Conservation (phyloP, 2,113 vertebrate species). For the Petaurus breviceps region DNA sequence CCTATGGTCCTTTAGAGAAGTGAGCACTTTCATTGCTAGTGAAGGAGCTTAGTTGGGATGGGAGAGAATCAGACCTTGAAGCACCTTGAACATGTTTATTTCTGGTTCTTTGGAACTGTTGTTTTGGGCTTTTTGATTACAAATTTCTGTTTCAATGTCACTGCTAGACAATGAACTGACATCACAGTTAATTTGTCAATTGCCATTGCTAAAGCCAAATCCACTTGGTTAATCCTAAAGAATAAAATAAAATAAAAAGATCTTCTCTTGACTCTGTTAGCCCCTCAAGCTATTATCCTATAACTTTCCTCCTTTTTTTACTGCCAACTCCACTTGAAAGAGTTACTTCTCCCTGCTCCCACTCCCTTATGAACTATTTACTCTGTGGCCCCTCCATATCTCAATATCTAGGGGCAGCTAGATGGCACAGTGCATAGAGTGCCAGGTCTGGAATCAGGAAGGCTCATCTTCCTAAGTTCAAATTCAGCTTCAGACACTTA, state of each 20-base stretch:
- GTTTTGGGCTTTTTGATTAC: neutral
- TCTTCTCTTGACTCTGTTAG: neutral
- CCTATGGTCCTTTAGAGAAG: neutral
- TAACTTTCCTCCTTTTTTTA: neutral
- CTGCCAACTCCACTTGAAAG: neutral
- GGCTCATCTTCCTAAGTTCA: neutral
- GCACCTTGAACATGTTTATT: neutral
- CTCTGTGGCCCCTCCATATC: neutral
- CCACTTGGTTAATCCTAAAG: neutral
- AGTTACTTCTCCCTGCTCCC: neutral
- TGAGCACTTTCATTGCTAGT: neutral
- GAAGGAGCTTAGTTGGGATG: neutral
- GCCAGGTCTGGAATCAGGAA: neutral
- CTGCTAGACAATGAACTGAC: neutral
- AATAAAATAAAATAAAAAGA: neutral
- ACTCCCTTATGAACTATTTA: neutral
- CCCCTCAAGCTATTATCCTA: neutral
- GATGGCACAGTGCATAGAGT: neutral
- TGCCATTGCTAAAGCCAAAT: neutral
- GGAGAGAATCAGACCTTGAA: neutral
- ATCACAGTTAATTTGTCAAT: neutral
- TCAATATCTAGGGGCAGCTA: neutral
- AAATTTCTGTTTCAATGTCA: neutral
- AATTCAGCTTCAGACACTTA: neutral
- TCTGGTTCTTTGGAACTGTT: neutral